phyloP scores from a whole-genome alignment of 2,888 invertebrate genomes.

The Pachliopta kotzebuea region DNA sequence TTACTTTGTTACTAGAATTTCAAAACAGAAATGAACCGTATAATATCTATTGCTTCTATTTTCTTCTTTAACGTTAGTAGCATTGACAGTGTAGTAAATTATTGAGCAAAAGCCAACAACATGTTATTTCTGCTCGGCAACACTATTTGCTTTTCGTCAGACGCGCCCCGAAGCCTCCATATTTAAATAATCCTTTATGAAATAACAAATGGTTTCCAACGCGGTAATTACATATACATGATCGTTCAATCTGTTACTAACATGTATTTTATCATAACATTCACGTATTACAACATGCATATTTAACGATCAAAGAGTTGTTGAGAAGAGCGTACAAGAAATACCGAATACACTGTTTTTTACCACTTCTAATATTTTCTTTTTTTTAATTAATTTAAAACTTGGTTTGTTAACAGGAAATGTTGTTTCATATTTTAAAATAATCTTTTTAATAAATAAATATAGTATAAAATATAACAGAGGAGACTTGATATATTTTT shows the following conservation, averaged over 20 bases:
- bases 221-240: background rate
- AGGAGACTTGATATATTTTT: background rate
- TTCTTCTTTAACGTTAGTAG: background rate
- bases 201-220: background rate
- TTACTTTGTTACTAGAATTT: background rate
- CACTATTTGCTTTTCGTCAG: slow-evolving; percentile 15
- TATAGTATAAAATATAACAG: background rate
- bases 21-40: background rate
- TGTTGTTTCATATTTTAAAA: background rate
- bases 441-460: background rate
- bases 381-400: background rate
- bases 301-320: background rate
- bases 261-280: background rate
- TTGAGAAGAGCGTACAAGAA: background rate
- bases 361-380: no score
- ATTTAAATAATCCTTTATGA: slow-evolving; percentile 1
- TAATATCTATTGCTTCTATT: background rate
- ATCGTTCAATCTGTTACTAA: background rate
- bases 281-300: background rate
- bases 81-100: background rate
- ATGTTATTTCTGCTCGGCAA: slow-evolving; percentile 6
- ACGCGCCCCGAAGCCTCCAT: background rate
- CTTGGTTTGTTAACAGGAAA: background rate
- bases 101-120: background rate
- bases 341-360: no score